Base-by-base conservation (phyloP, 2,797 vertebrate genomes). In the Netta rufina region DNA sequence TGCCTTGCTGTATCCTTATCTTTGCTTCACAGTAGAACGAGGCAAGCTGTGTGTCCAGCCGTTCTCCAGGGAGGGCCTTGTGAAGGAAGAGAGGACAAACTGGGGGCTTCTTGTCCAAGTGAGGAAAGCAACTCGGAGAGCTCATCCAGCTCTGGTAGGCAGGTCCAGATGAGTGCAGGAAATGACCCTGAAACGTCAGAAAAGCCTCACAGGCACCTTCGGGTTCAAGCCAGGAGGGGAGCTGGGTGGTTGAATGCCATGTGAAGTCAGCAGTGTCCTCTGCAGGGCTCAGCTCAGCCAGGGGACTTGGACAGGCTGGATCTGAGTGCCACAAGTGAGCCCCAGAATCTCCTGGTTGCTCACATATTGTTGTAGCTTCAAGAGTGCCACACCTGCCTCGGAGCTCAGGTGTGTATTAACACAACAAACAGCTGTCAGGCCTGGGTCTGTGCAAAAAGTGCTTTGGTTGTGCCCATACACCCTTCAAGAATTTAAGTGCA, bases 391-490 rank as follows among this genome's bases (percentile, higher is more conserved):
- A 5, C 70, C 38, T 82, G 24, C 24, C 32, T 83, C 10, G 1
- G 54, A 76, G 20, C 22, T 1, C 0, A 1, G 24, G 43, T 45
- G 43, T 45, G 43, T 45, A 45, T 45, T 45, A 45, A 45, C 18
- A 45, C 43, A 45, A 45, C 43, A 45, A 58, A 28, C 58, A 73
- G 5, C 28, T 8, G 5, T 79, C 67, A 60, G 28, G 24, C 14
- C 18, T 78, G 43, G 18, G 6, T 41, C 18, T 72, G 24, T 1
- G 2, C 9, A 32, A 51, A 90, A 84, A 6, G 8, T 17, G 1
- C 33, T 43, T 60, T 32, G 56, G 4, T 3, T 70, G 0, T 47
- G n/a, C 30, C 47, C 53, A 24, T 43, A 17, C 30, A 7, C 7
- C 41, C 10, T 4, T 25, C 51, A 49, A 47, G 36, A 64, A 76